These are phyloP conservation scores for Oreonectes daqikongensis DNA, from an alignment of 2,797 vertebrate genomes.

Conservation along the genomic window DNA sequence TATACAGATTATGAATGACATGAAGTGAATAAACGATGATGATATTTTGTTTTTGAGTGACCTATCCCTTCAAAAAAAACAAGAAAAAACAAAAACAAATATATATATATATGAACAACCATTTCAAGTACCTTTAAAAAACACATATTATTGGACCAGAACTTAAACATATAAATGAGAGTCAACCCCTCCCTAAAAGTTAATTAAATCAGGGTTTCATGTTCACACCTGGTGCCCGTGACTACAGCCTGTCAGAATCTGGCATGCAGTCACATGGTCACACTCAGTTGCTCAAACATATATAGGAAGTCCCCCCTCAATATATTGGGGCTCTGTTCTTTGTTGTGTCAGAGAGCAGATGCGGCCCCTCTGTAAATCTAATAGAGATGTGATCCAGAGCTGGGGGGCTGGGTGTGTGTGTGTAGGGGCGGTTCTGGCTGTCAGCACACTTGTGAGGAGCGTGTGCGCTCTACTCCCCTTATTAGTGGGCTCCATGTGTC, in stretches of 20 bases:
- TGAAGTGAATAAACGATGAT: too few species aligned
- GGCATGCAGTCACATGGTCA: slow-evolving; percentile 70
- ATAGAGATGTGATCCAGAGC: slow-evolving; percentile 68
- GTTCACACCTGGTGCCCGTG: slow-evolving; percentile 79
- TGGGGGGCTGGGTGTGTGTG: slow-evolving; percentile 46
- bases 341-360: slow-evolving; percentile 79
- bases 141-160: slow-evolving; percentile 42
- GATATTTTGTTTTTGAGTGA: too few species aligned
- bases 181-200: slow-evolving; percentile 71
- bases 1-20: too few species aligned
- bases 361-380: slow-evolving; percentile 79
- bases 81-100: too few species aligned
- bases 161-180: slow-evolving; percentile 73
- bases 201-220: slow-evolving; percentile 71
- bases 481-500: slow-evolving; percentile 81
- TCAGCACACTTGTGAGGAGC: slow-evolving; percentile 58
- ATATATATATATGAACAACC: too few species aligned
- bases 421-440: slow-evolving; percentile 55
- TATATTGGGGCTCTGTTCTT: slow-evolving; percentile 61
- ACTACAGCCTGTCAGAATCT: slow-evolving; percentile 78
- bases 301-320: slow-evolving; percentile 45
- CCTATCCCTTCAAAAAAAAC: too few species aligned
- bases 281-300: slow-evolving; percentile 72
- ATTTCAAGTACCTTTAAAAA: neutral
- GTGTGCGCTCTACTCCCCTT: slow-evolving; percentile 63